phyloP scores from a whole-genome alignment of 2,888 invertebrate genomes.

The Lathronympha strigana region DNA sequence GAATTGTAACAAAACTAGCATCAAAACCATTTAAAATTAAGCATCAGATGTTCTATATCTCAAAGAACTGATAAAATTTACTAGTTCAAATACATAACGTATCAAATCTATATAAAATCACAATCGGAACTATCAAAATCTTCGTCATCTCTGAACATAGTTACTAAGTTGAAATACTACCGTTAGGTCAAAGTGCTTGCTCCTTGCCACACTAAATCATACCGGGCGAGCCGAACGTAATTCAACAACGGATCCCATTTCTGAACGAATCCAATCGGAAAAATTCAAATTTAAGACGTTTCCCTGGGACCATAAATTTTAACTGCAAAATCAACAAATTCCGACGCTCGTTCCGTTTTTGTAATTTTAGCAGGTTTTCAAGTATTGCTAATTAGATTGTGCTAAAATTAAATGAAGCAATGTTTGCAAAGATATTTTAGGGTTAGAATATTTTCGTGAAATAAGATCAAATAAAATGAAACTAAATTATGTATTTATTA shows the following conservation, averaged over 20 bases:
- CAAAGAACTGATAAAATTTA: no score
- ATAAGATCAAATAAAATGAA: no score
- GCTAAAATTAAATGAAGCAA: background rate
- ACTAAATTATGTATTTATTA: no score
- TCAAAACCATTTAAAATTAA: no score
- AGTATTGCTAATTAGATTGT: conserved; percentile 8
- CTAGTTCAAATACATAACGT: no score
- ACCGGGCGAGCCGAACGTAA: conserved; percentile 32
- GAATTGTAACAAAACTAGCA: no score
- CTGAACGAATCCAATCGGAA: conserved; percentile 40
- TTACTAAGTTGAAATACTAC: background rate
- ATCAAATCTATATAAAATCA: background rate
- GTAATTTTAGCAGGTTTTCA: background rate
- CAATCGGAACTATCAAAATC: background rate
- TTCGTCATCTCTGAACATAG: background rate
- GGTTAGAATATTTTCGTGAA: no score
- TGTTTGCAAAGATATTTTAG: no score
- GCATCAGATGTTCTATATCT: no score
- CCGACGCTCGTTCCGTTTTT: background rate
- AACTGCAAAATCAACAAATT: conserved; percentile 35
- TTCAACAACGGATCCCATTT: conserved; percentile 32
- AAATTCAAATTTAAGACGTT: conserved; percentile 41
- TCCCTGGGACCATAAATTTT: conserved; percentile 33
- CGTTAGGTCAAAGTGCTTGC: conserved; percentile 8
- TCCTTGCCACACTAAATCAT: conserved; percentile 20